These are phyloP conservation scores for Acyrthosiphon pisum DNA, from an alignment of 1,140 invertebrate genomes.

Conservation along the genomic window DNA sequence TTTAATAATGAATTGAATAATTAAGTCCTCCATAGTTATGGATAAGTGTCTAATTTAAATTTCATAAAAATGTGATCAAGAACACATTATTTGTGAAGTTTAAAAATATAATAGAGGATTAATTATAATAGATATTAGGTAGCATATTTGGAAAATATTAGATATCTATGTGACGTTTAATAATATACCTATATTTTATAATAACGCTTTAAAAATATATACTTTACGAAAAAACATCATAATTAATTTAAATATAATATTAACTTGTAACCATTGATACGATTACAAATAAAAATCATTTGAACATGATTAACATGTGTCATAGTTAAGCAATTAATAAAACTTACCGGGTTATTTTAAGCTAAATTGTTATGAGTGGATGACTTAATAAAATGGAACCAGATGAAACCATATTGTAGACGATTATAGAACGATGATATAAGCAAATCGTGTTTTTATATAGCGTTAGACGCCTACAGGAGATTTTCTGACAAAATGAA, in stretches of 20 bases:
- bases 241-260: not conserved
- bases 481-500: constrained; percentile 40
- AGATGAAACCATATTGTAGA: not conserved
- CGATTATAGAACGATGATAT: not conserved
- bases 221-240: not conserved
- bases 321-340: not conserved
- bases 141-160: too few relatives aligned
- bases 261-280: not conserved
- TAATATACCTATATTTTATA: not conserved
- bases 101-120: not conserved
- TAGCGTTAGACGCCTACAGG: not conserved
- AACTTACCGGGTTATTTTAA: not conserved
- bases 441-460: not conserved
- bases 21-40: not conserved
- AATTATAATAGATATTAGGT: not conserved
- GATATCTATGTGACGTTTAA: not conserved
- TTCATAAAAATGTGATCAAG: not conserved
- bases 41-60: not conserved
- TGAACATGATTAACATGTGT: not conserved
- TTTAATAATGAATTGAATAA: not conserved
- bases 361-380: not conserved
- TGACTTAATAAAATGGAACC: not conserved
- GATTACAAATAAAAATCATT: not conserved
- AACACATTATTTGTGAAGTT: not conserved
- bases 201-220: not conserved